Evolutionary conservation across 2,113 vertebrate species (phyloP).

Genomic region (Bambusicola thoracicus): DNA sequence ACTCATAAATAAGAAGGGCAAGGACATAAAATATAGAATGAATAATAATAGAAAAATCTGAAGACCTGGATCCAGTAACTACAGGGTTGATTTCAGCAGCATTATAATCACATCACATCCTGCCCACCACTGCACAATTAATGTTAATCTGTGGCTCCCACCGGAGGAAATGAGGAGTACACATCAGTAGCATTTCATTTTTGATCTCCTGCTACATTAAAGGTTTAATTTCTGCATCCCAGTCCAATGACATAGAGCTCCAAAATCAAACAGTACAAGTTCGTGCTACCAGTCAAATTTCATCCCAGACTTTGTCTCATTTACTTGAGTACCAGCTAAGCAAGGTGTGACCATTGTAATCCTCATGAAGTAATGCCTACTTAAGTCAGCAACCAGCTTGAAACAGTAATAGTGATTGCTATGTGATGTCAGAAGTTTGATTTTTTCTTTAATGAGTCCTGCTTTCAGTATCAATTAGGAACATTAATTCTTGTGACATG

Average conservation of each 20-base stretch:
- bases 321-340: neutral
- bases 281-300: neutral
- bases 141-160: neutral
- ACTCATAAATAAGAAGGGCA: neutral
- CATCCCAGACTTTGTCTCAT: neutral
- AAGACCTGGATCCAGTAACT: neutral
- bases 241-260: neutral
- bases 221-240: neutral
- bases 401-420: neutral
- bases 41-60: neutral
- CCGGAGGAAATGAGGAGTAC: neutral
- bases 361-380: neutral
- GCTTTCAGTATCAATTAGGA: neutral
- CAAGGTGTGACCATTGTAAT: neutral
- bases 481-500: neutral
- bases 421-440: neutral
- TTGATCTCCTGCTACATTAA: neutral
- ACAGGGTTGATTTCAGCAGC: neutral
- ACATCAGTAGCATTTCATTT: neutral
- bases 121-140: neutral
- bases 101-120: neutral
- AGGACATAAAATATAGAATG: neutral
- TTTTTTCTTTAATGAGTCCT: neutral
- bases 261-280: neutral
- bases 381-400: neutral